Evolutionary conservation across 2,888 invertebrate species (phyloP), one percentile per base, ranked within the genome.

Genomic region (Napeogenes inachia): DNA sequence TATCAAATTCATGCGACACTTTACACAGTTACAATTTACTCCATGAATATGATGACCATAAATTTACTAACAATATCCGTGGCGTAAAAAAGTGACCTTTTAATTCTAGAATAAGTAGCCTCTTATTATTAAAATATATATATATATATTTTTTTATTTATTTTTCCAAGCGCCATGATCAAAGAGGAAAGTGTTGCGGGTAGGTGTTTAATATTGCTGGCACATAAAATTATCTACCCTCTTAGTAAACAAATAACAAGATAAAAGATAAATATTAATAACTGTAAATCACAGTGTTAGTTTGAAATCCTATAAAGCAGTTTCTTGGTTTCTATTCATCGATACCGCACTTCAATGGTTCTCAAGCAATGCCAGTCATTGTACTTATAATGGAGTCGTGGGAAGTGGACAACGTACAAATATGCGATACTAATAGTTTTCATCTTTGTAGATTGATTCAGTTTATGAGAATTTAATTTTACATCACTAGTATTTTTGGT

Each of bases 301-400:
- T 13, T 2, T n/a, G 5, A 13, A 47, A 47, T 13, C 21, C 0
- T 13, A 1, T 6, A 47, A 13, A 21, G n/a, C 21, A 21, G 21
- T 21, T 21, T 21, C 4, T 47, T 47, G n/a, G n/a, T 47, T 21
- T 35, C 21, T 21, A 21, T 21, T 21, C 21, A 21, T 35, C 35
- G 35, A 35, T 35, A 35, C 4, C 47, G n/a, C n/a, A 56, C 38
- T 45, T 53, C n/a, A 50, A 62, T 53, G 35, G 45, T 59, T 56
- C 30, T 30, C 47, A 47, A 47, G 13, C 54, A 60, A 55, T 56
- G 58, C 21, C 21, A 21, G 21, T 21, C 56, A 59, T 53, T 63
- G 56, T 58, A 61, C 63, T 62, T 45, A 62, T 70, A 68, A 69
- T 69, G 68, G 68, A 56, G 42, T 50, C 70, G 70, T 70, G 70